These are phyloP conservation scores for Ephydatia muelleri DNA, from an alignment of 37 sponge, comb jelly and placozoan species.

Conservation along the genomic window DNA sequence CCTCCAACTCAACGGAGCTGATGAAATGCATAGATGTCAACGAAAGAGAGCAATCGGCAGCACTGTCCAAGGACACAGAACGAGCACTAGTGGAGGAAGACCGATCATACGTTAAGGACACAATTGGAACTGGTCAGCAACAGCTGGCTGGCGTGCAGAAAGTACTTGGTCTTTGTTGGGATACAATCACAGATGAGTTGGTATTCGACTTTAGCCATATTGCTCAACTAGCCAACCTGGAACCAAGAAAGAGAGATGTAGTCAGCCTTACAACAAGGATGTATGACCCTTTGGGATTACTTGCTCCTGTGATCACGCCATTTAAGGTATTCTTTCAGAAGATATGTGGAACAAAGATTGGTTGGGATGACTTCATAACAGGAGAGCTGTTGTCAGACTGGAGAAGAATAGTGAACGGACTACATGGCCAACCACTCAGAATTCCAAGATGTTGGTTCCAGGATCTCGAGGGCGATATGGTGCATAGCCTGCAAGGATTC, in stretches of 20 bases:
- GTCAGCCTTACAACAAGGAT: neutral
- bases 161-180: neutral
- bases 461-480: too few species aligned
- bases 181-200: neutral
- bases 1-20: slow-evolving; percentile 6
- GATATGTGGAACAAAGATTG: neutral
- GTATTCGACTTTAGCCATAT: neutral
- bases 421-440: too few species aligned
- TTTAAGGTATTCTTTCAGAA: slow-evolving; percentile 26
- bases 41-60: neutral
- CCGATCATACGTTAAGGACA: neutral
- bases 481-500: neutral
- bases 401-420: too few species aligned
- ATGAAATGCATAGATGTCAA: neutral
- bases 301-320: neutral
- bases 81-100: neutral
- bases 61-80: neutral
- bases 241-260: slow-evolving; percentile 11
- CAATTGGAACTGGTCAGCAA: neutral
- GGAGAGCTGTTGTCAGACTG: too few species aligned
- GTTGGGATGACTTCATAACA: too few species aligned
- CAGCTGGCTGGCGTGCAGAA: neutral
- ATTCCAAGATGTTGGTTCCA: too few species aligned
- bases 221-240: neutral
- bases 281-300: slow-evolving; percentile 5